Conservation (phyloP, 2,113 vertebrate species). For the Egretta garzetta region DNA sequence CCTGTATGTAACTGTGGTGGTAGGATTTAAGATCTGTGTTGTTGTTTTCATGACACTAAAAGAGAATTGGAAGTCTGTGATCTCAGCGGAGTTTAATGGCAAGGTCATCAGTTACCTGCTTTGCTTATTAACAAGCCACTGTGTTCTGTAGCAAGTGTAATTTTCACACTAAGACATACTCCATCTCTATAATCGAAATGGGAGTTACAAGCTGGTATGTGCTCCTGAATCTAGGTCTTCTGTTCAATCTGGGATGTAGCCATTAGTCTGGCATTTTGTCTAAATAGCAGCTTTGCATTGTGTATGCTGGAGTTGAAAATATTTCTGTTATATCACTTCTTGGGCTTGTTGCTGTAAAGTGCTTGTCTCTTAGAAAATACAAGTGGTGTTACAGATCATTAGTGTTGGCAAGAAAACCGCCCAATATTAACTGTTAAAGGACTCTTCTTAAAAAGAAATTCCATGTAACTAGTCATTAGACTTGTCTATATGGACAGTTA, state of each 20-base stretch:
- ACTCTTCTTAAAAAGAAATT: background rate
- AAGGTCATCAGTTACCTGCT: background rate
- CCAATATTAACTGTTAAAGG: background rate
- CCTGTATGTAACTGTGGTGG: background rate
- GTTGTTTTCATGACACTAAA: background rate
- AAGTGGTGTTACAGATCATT: background rate
- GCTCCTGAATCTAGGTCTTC: background rate
- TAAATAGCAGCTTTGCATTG: background rate
- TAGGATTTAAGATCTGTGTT: background rate
- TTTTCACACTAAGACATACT: background rate
- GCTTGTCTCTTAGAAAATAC: background rate
- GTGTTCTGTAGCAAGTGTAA: background rate
- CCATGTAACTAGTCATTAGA: background rate
- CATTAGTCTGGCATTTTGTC: background rate
- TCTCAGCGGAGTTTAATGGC: background rate
- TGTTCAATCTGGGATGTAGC: background rate
- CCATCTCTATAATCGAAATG: rapidly evolving
- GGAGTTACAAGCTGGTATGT: background rate
- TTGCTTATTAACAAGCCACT: background rate
- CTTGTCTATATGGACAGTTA: background rate
- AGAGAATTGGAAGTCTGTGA: background rate
- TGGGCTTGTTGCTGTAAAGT: background rate
- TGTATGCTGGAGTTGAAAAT: background rate
- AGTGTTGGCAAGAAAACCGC: background rate
- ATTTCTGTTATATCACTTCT: background rate